Evolutionary conservation across 2,113 vertebrate genomes (phyloP), one percentile per base, ranked within the genome.

Genomic region (Oplegnathus fasciatus): DNA sequence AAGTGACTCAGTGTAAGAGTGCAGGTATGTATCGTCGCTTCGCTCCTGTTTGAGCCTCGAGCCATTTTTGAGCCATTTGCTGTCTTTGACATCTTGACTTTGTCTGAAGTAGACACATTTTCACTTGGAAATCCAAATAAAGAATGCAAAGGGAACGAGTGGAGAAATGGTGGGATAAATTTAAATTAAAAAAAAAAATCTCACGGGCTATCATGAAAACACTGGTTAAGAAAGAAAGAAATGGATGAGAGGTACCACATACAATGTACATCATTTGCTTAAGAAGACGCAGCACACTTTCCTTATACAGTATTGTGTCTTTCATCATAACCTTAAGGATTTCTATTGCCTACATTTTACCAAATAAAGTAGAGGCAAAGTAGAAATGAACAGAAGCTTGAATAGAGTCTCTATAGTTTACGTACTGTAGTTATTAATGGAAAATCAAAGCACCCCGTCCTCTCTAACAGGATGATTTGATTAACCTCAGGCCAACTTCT

Each of bases 401-500:
- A 32, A 55, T 13, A 11, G 4, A 28, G 26, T 9, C 42, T 7
- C 26, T 44, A 6, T 10, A 26, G 30, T 72, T 34, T 14, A 69
- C 3, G 18, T 9, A 28, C 5, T 15, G 24, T 34, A 40, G 54
- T 28, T 74, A 32, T 13, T 78, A 44, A 30, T 48, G 11, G 24
- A 26, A 40, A 75, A 75, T 83, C 65, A 80, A 76, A 87, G 60
- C 40, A 24, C 17, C 37, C 2, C 55, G 13, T 78, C 42, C 17
- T 28, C 48, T 30, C 40, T 65, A 37, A 82, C 71, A 79, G 5
- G 30, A 70, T 75, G 32, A 73, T 34, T 30, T 55, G 72, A 84
- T 81, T 90, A 26, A 90, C 87, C 75, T 87, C 60, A 37, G 54
- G 81, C 86, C 83, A 93, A 77, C 85, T 71, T 80, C 55, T 74